phyloP scores from a whole-genome alignment of 1,140 invertebrate genomes.

The Rhagoletis zephyria region DNA sequence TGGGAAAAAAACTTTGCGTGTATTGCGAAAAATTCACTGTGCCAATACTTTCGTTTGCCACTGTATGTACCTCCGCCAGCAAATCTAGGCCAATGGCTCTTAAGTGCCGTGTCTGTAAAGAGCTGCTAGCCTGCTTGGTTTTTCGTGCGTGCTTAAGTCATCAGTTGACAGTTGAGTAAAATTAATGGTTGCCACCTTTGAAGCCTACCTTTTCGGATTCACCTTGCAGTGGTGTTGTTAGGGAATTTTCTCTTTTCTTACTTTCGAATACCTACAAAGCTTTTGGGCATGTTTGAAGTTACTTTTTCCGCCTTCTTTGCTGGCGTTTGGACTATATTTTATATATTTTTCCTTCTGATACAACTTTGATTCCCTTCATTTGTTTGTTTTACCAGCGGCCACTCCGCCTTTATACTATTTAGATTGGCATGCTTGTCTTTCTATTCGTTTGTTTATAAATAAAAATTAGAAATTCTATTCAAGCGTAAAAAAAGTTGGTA shows the following conservation, averaged over 20 bases:
- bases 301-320: neutral
- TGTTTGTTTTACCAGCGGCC: neutral
- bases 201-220: neutral
- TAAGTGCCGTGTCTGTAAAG: constrained; percentile 5
- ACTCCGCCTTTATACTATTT: too few species aligned
- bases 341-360: neutral
- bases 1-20: too few species aligned
- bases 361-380: neutral
- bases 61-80: neutral
- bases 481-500: neutral
- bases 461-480: neutral
- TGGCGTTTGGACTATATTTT: neutral
- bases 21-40: too few species aligned
- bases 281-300: constrained; percentile 38
- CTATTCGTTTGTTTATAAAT: constrained; percentile 42
- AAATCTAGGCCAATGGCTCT: neutral
- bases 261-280: neutral
- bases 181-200: constrained; percentile 54
- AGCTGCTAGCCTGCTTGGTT: neutral
- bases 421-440: neutral
- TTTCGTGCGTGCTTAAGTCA: constrained; percentile 51
- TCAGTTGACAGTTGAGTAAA: constrained; percentile 55
- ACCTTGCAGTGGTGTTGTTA: neutral
- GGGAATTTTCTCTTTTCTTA: neutral
- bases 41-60: too few species aligned